A percentile compares a stretch with the other conserved stretches of the same genome.
Conservation (phyloP, 2,113 vertebrate genomes). For the Pachycephala philippinensis region DNA sequence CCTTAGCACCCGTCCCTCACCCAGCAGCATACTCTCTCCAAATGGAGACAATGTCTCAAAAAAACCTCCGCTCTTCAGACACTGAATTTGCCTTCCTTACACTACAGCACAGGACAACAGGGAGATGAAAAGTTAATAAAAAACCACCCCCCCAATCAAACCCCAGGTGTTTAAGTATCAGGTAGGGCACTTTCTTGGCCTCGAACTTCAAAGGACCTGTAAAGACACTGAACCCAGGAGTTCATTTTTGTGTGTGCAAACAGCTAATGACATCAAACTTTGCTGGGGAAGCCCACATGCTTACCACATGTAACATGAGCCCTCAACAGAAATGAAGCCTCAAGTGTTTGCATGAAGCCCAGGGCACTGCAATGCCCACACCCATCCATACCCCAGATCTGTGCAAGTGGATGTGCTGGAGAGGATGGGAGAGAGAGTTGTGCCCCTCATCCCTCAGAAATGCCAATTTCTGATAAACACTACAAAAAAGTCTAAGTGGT, state of each 20-base stretch:
- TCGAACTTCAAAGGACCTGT: background rate
- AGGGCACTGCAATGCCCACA: background rate
- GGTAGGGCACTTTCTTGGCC: background rate
- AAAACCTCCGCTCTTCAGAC: accelerated
- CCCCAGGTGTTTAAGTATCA: background rate
- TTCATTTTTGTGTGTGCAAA: background rate
- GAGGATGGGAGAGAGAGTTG: background rate
- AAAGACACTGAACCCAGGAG: background rate
- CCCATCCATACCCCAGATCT: background rate
- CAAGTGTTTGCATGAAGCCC: background rate
- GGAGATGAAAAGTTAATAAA: background rate
- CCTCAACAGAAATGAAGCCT: background rate
- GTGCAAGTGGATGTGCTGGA: background rate
- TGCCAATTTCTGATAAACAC: background rate
- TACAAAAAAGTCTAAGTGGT: background rate
- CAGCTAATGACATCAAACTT: background rate
- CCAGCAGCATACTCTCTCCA: background rate
- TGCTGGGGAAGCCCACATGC: background rate
- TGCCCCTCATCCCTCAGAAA: background rate
- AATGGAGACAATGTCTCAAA: background rate
- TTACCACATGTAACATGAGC: accelerated
- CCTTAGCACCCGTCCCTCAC: background rate
- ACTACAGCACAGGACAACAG: background rate
- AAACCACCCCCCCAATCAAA: background rate
- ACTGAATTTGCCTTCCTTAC: background rate